A percentile compares a stretch with the other conserved stretches of the same genome.
Evolutionary conservation across 2,113 vertebrate species (phyloP).

Genomic region (Alouatta palliata): DNA sequence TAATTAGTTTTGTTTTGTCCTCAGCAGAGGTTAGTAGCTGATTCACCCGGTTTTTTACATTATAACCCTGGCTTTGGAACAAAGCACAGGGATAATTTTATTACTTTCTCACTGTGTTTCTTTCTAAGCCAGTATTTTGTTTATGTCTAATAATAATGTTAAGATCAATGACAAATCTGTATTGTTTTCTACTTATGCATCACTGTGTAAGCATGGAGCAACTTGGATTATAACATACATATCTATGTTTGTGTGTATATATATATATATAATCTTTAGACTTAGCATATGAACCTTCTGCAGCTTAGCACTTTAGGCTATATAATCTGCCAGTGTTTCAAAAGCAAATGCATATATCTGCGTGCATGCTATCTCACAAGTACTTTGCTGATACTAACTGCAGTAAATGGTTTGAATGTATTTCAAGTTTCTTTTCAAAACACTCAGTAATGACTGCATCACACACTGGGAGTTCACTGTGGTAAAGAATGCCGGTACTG

Average conservation of each 20-base stretch:
- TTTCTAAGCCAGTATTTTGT: not conserved
- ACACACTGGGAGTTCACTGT: fast-evolving
- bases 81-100: not conserved
- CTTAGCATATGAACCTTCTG: not conserved
- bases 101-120: constrained; percentile 27
- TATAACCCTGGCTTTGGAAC: not conserved
- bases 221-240: not conserved
- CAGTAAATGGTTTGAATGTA: not conserved
- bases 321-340: fast-evolving
- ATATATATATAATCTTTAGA: too few species aligned
- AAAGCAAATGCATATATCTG: not conserved
- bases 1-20: constrained; percentile 22
- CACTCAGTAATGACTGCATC: not conserved
- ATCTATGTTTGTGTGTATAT: not conserved
- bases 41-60: not conserved
- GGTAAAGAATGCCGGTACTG: fast-evolving
- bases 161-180: not conserved
- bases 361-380: fast-evolving
- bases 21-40: constrained; percentile 4
- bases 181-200: not conserved
- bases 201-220: not conserved
- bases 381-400: not conserved
- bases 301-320: not conserved
- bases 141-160: not conserved
- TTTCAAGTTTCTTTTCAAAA: not conserved